Conservation (phyloP, 2,113 vertebrate genomes). For the Narcine bancroftii region DNA sequence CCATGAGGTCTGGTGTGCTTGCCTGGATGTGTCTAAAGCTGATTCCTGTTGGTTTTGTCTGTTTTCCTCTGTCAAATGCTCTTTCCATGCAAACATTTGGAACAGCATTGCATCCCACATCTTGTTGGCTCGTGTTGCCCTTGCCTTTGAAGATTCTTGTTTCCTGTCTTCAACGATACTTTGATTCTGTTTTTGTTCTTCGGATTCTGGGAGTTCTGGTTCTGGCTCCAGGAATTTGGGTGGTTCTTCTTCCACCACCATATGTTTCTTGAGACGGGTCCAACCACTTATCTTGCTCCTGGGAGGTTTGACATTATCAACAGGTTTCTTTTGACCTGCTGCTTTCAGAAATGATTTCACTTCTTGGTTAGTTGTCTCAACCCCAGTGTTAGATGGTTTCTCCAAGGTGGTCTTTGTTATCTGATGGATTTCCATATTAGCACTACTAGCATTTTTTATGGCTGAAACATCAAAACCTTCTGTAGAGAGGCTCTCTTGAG, state of each 20-base stretch:
- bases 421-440: conserved; percentile 35
- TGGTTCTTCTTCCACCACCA: conserved; percentile 66
- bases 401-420: conserved; percentile 47
- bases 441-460: conserved; percentile 48
- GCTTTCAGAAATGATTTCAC: conserved; percentile 20
- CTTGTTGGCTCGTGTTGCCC: conserved; percentile 59
- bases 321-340: conserved; percentile 44
- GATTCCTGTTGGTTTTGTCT: conserved; percentile 48
- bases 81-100: conserved; percentile 67
- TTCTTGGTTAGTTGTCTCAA: conserved; percentile 39
- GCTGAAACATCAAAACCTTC: conserved; percentile 52
- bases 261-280: conserved; percentile 75
- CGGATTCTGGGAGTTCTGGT: conserved; percentile 27
- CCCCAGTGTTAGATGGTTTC: conserved; percentile 43
- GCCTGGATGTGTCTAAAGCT: conserved; percentile 40
- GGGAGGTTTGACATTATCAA: conserved; percentile 52
- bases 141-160: conserved; percentile 45
- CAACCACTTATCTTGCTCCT: conserved; percentile 64
- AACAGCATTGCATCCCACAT: conserved; percentile 92
- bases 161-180: background rate
- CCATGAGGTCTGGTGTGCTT: background rate
- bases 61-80: conserved; percentile 53
- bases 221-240: conserved; percentile 49
- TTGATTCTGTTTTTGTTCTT: conserved; percentile 32
- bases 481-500: conserved; percentile 49